Conservation (phyloP, 92 coral and sea anemone species). For the Montipora capitata region DNA sequence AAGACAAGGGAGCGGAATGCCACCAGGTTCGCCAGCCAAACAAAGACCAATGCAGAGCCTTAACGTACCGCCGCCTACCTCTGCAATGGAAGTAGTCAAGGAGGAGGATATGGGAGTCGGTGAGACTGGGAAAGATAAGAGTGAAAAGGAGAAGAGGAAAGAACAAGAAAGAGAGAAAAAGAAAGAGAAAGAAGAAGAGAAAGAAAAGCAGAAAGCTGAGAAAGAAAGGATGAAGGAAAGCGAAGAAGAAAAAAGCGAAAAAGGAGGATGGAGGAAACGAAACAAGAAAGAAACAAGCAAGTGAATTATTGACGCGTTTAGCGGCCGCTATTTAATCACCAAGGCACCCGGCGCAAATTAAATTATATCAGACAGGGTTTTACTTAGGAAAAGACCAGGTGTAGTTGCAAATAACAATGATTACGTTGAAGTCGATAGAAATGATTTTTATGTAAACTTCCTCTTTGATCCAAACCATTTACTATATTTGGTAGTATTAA, state of each 20-base stretch:
- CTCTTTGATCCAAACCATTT: too few relatives aligned
- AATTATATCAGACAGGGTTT: too few relatives aligned
- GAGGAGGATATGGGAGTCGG: conserved; percentile 19
- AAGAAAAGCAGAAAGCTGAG: conserved; percentile 46
- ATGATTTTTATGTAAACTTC: too few relatives aligned
- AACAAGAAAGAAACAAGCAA: conserved; percentile 19
- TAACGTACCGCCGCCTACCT: not conserved
- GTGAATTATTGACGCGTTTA: not conserved
- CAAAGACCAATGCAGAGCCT: conserved; percentile 17
- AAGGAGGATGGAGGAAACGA: conserved; percentile 46
- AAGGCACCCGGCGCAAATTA: too few relatives aligned
- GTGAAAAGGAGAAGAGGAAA: conserved; percentile 41
- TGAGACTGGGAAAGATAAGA: conserved; percentile 59
- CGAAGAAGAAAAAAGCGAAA: conserved; percentile 44
- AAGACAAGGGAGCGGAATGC: conserved; percentile 43
- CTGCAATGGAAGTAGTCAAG: conserved; percentile 20
- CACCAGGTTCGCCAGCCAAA: conserved; percentile 29
- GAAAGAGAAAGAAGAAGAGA: conserved; percentile 55
- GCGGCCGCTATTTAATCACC: not conserved
- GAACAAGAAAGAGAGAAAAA: conserved; percentile 54
- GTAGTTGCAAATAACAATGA: too few relatives aligned
- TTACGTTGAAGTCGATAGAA: too few relatives aligned
- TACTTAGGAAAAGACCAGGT: too few relatives aligned
- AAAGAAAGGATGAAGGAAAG: conserved; percentile 46
- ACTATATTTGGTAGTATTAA: too few relatives aligned